Percentiles rank a stretch among this genome's conserved stretches.
These are phyloP conservation scores for Valencia hispanica DNA, from an alignment of 2,797 vertebrate species.

Conservation along the genomic window DNA sequence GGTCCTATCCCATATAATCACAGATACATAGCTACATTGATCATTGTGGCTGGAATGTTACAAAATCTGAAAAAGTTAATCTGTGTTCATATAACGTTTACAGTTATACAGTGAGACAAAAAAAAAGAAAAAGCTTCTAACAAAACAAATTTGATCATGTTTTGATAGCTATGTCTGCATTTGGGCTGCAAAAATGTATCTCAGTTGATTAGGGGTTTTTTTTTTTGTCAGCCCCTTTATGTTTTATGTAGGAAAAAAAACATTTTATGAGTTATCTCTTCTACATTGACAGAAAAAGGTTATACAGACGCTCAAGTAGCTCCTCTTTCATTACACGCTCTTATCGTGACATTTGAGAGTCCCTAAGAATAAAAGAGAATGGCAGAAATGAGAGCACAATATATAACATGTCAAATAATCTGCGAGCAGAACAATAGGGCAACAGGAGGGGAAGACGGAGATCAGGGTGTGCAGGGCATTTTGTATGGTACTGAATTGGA, in stretches of 20 bases:
- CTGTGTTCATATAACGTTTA: too few species aligned
- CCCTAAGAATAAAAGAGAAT: slow-evolving; percentile 28
- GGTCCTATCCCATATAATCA: neutral
- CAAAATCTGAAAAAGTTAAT: too few species aligned
- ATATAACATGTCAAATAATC: slow-evolving; percentile 61
- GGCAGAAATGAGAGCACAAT: slow-evolving; percentile 56
- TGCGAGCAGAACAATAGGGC: slow-evolving; percentile 47
- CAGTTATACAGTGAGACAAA: neutral
- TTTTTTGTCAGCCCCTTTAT: neutral
- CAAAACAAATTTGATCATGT: neutral
- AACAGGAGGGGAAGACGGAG: slow-evolving; percentile 33
- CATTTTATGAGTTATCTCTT: slow-evolving; percentile 2
- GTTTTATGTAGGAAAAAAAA: slow-evolving; percentile 1
- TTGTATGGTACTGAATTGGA: slow-evolving; percentile 49
- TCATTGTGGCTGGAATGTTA: neutral
- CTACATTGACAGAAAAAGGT: slow-evolving; percentile 9
- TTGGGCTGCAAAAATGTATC: neutral
- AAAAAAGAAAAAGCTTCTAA: neutral
- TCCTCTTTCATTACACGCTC: slow-evolving; percentile 37
- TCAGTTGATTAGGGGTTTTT: neutral
- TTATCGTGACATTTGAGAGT: slow-evolving; percentile 52
- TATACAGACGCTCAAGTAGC: slow-evolving; percentile 16
- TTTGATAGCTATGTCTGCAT: neutral
- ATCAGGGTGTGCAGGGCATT: slow-evolving; percentile 47
- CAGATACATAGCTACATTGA: neutral